Base-by-base conservation (phyloP, 2,888 invertebrate species). In the Calliscelio sp. region DNA sequence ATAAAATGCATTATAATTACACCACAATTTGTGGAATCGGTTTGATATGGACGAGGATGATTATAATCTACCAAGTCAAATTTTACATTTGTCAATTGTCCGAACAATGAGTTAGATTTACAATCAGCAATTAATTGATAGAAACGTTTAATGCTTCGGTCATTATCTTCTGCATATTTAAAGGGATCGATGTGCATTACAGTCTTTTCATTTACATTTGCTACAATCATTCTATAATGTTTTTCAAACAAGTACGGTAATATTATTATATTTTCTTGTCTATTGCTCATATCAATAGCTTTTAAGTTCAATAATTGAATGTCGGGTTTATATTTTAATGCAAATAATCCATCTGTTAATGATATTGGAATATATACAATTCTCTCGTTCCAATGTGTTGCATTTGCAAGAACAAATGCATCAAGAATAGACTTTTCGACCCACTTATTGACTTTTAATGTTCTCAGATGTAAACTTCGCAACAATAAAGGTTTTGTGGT, bases 121-220 rank as follows among this genome's bases (percentile, higher is more conserved):
- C 55, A 25, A 11, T n/a, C 8, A 11, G 18, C 10, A 7, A 59
- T 59, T 20, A 65, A 46, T 6, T 24, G 11, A 14, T 41, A 1
- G 20, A 61, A 41, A 2, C 51, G n/a, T 0, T 14, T 10, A 8
- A 24, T 8, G 10, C 41, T 38, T 25, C 68, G 11, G 0, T 61
- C n/a, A 11, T 2, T 35, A 61, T 73, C 49, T 11, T 6, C 4
- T 18, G 66, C 35, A 6, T 24, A n/a, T 59, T 18, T n/a, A 24
- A 8, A 38, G 18, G 70, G 18, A 61, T 78, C 70, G 5, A 68
- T 32, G 20, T 70, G 68, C 70, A 53, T 78, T 0, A 68, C 16
- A 5, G 51, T 61, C 14, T 16, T n/a, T n/a, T 51, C 14, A 18
- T 61, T 4, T 11, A 78, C 28, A 32, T 82, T 24, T 14, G 22